Conservation (phyloP, 2,113 vertebrate genomes). For the Macrotus californicus region DNA sequence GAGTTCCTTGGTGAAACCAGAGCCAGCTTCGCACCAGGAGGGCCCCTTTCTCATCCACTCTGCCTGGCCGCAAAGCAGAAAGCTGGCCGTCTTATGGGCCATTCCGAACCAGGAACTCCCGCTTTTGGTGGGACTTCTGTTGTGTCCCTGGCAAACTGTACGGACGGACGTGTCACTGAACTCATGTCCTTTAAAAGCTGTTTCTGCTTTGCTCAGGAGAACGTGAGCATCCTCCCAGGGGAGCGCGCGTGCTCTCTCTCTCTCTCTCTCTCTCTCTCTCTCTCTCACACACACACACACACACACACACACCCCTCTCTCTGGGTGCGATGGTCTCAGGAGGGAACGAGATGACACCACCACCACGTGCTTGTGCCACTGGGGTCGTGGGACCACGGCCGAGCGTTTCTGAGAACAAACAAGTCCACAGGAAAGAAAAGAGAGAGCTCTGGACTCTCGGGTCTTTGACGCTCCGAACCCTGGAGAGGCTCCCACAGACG, state of each 20-base stretch:
- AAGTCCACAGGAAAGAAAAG: not conserved
- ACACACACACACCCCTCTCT: not conserved
- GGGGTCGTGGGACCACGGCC: too few species aligned
- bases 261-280: not conserved
- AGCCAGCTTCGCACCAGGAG: not conserved
- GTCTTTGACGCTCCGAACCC: not conserved
- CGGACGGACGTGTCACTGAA: not conserved
- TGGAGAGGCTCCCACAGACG: not conserved
- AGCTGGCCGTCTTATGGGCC: not conserved
- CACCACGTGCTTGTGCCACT: too few species aligned
- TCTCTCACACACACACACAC: not conserved
- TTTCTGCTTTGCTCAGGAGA: not conserved
- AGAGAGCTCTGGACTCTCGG: not conserved
- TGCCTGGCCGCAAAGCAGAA: not conserved
- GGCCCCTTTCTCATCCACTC: not conserved
- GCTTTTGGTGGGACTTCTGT: not conserved
- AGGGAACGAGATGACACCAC: too few species aligned
- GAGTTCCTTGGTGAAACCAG: constrained; percentile 8
- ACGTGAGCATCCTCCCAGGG: not conserved
- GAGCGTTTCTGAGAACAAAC: constrained; percentile 3
- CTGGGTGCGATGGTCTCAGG: not conserved
- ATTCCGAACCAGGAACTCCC: not conserved
- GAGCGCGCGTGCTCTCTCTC: not conserved
- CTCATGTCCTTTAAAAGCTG: not conserved
- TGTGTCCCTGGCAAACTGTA: not conserved